Base-by-base conservation (phyloP, 2,888 invertebrate genomes). In the Tolmerus cingulatus region DNA sequence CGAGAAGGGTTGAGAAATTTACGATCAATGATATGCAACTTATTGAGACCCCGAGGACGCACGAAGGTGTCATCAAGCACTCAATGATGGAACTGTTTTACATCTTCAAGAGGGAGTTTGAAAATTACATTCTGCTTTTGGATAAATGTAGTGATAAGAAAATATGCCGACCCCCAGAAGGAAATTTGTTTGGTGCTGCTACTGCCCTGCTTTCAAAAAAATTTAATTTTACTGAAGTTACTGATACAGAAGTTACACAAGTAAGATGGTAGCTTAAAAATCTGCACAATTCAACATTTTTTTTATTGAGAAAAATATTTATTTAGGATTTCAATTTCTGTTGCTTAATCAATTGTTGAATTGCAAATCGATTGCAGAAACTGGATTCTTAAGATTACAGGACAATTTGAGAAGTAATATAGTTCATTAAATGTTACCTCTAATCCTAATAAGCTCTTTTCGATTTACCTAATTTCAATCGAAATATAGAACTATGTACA, bases 221-320 rank as follows among this genome's bases (percentile, higher is more conserved):
- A 79, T 88, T 66, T 27, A 78, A 88, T 87, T 87, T 74, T 81
- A 16, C 19, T 14, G n/a, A 40, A 19, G 19, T 85, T 9, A 19
- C 74, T 43, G 19, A 87, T 78, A 40, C 23, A 8, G 46, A 46
- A 1, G 27, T 23, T 5, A 46, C 79, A 14, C 51, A 88, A 43
- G 88, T 88, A 86, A 74, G 27, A 46, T 14, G 2, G 19, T 43
- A n/a, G 19, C 5, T 57, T 16, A 82, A 51, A n/a, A 9, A 34
- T 57, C 27, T 51, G 5, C 2, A 84, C n/a, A 1, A 19, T 12
- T 37, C n/a, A 74, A 19, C 27, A 74, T 5, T 51, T 51, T 0
- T 5, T 51, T 51, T 51, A 40, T 40, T 40, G 12, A 40, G 40
- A 40, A 12, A 40, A 40, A 9, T 0, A 40, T 9, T 8, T 40